Evolutionary conservation across 2,113 vertebrate species (phyloP).

Genomic region (Gallinago paraguaiae): DNA sequence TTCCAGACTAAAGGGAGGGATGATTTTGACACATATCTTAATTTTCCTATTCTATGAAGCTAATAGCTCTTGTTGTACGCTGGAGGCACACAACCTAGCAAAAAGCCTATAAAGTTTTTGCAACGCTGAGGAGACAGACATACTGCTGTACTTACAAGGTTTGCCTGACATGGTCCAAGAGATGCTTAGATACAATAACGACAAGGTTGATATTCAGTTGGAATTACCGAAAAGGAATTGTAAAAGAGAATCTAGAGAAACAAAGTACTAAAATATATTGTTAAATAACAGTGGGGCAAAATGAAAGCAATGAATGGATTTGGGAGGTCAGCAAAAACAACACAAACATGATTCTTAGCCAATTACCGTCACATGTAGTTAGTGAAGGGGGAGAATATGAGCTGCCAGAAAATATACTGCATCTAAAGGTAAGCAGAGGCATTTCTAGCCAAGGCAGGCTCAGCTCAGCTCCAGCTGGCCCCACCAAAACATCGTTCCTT

Average conservation of each 20-base stretch:
- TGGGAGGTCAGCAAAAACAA: accelerated
- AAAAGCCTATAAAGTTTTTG: background rate
- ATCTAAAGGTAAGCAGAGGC: background rate
- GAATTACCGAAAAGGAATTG: background rate
- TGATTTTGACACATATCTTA: background rate
- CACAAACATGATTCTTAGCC: background rate
- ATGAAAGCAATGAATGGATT: background rate
- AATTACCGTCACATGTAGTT: background rate
- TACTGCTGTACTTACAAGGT: background rate
- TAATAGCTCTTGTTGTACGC: background rate
- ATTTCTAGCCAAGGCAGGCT: background rate
- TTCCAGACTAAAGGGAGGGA: background rate
- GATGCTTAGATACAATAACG: accelerated
- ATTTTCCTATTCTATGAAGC: background rate
- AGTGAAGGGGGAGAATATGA: background rate
- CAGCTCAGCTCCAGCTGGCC: background rate
- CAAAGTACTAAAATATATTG: background rate
- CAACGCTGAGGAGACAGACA: accelerated
- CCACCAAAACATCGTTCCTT: background rate
- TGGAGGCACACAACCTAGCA: accelerated
- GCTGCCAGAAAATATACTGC: background rate
- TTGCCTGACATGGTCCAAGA: background rate
- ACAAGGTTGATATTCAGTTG: background rate
- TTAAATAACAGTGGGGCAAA: background rate
- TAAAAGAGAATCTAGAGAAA: background rate